A percentile compares a stretch with the other conserved stretches of the same genome.
These are phyloP conservation scores for Apotomis turbidana DNA, from an alignment of 2,888 invertebrate genomes.

Conservation along the genomic window DNA sequence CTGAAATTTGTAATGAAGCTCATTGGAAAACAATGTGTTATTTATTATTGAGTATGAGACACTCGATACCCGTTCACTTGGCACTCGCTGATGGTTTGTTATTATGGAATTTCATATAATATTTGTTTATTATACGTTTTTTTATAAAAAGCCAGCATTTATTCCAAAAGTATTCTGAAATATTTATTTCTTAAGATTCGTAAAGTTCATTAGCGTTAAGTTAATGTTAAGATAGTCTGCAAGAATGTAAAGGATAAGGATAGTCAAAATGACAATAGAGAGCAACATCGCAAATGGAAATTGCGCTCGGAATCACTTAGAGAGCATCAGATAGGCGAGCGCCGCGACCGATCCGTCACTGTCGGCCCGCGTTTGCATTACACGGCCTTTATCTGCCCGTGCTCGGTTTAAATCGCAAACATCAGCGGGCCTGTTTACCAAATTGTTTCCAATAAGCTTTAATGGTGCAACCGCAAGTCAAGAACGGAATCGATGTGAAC, in stretches of 20 bases:
- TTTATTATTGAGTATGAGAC: constrained; percentile 67
- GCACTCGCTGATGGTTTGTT: constrained; percentile 31
- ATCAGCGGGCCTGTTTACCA: constrained; percentile 79
- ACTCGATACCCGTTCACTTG: constrained; percentile 45
- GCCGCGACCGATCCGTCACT: constrained; percentile 81
- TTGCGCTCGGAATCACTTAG: constrained; percentile 79
- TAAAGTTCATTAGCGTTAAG: constrained; percentile 23
- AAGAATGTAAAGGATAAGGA: constrained; percentile 64
- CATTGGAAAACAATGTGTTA: constrained; percentile 80
- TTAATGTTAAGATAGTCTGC: constrained; percentile 49
- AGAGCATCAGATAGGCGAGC: constrained; percentile 81
- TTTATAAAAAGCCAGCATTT: not conserved
- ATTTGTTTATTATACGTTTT: no score
- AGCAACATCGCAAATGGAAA: constrained; percentile 78
- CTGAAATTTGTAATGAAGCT: constrained; percentile 81
- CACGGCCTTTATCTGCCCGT: constrained; percentile 78
- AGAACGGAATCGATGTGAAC: constrained; percentile 62
- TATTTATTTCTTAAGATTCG: not conserved
- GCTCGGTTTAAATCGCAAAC: constrained; percentile 78
- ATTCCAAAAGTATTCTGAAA: not conserved
- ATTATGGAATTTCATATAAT: not conserved
- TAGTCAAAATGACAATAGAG: constrained; percentile 75
- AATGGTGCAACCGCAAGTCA: constrained; percentile 67
- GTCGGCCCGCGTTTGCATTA: constrained; percentile 81
- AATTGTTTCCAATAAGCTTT: constrained; percentile 81